Evolutionary conservation across 2,888 invertebrate species (phyloP).

Genomic region (Thumatha senex): DNA sequence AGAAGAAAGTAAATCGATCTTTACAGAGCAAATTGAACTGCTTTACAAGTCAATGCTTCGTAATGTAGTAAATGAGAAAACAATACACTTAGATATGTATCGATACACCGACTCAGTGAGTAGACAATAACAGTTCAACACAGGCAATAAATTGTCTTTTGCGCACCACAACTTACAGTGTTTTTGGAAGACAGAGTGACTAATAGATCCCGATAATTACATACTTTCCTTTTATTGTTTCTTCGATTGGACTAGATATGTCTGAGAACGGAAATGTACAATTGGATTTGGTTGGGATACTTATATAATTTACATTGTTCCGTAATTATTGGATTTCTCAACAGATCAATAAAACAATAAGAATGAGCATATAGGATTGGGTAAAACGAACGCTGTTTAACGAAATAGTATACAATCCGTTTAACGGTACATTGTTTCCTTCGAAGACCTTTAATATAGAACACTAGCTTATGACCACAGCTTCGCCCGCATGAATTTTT

Average conservation of each 20-base stretch:
- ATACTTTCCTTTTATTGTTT: conserved; percentile 52
- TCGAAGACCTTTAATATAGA: no score
- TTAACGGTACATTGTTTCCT: no score
- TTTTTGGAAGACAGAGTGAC: conserved; percentile 32
- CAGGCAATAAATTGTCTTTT: conserved; percentile 20
- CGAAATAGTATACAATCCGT: no score
- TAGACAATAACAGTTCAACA: conserved; percentile 30
- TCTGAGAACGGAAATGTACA: conserved; percentile 52
- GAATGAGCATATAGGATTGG: not conserved
- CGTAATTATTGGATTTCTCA: conserved; percentile 13
- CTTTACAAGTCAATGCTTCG: conserved; percentile 52
- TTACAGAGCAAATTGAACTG: conserved; percentile 36
- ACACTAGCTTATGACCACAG: no score
- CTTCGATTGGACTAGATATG: conserved; percentile 47
- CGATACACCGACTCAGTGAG: conserved; percentile 45
- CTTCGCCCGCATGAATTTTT: no score
- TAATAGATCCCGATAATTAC: conserved; percentile 40
- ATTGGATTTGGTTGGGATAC: conserved; percentile 44
- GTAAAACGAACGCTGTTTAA: no score
- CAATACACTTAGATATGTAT: conserved; percentile 48
- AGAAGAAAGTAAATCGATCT: conserved; percentile 54
- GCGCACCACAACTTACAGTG: conserved; percentile 25
- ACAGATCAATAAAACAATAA: conserved; percentile 11
- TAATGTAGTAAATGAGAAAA: conserved; percentile 44
- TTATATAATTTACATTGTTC: conserved; percentile 29